Percentiles rank a stretch among this genome's conserved stretches.
phyloP scores from a whole-genome alignment of 2,888 invertebrate species.

The Ophion obscuratus region DNA sequence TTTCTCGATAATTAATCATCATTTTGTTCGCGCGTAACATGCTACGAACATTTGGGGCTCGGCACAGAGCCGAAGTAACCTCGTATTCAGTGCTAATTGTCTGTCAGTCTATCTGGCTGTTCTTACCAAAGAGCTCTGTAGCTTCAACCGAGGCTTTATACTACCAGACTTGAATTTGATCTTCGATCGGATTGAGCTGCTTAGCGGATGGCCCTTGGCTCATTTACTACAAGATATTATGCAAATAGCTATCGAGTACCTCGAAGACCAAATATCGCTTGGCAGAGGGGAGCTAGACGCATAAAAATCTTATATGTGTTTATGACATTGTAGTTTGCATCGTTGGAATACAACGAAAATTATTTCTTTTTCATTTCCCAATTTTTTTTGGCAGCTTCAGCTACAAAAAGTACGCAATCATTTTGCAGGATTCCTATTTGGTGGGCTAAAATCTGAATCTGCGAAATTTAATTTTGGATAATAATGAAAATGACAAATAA shows the following conservation, averaged over 20 bases:
- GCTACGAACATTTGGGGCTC: background rate
- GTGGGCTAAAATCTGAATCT: no score
- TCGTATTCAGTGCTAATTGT: background rate
- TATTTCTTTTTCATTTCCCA: no score
- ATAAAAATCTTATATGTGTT: no score
- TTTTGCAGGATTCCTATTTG: no score
- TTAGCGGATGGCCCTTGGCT: background rate
- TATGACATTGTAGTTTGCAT: no score
- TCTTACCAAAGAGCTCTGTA: background rate
- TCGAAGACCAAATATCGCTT: no score
- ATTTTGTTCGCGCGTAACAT: background rate
- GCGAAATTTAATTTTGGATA: no score
- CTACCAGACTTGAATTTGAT: background rate
- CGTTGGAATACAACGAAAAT: no score
- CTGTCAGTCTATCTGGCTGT: background rate
- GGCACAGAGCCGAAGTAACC: background rate
- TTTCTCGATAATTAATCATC: slow-evolving; percentile 15
- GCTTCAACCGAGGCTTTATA: background rate
- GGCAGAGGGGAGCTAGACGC: no score
- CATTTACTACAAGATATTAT: background rate
- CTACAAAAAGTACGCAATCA: no score
- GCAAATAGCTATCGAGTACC: background rate
- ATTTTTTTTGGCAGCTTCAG: no score
- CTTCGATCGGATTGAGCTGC: background rate
- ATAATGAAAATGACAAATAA: no score